Percentiles rank a stretch among this genome's conserved stretches.
Evolutionary conservation across 2,888 invertebrate genomes (phyloP).

Genomic region (Drosophila lacicola): DNA sequence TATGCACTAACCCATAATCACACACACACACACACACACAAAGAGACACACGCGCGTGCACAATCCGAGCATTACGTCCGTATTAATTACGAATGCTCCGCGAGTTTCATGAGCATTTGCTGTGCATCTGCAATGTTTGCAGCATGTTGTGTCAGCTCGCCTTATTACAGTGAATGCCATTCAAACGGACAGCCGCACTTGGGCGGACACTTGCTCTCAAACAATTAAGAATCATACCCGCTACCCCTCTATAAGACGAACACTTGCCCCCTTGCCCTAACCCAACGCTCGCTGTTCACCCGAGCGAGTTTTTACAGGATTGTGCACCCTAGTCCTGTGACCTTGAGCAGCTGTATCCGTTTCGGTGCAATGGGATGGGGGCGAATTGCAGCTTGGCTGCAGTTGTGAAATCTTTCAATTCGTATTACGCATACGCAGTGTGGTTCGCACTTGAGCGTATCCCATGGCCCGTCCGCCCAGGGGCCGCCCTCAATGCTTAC

Average conservation of each 20-base stretch:
- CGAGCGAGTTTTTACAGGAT: too few relatives aligned
- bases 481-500: background rate
- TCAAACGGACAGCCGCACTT: too few relatives aligned
- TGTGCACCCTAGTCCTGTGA: slow-evolving; percentile 19
- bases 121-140: background rate
- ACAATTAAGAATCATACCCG: too few relatives aligned
- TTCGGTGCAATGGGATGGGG: background rate
- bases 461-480: background rate
- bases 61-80: too few relatives aligned
- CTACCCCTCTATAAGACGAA: too few relatives aligned
- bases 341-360: slow-evolving; percentile 43
- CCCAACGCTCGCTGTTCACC: too few relatives aligned
- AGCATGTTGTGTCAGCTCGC: background rate
- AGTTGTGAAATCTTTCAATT: slow-evolving; percentile 6
- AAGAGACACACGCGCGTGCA: too few relatives aligned
- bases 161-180: too few relatives aligned
- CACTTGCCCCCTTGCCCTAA: too few relatives aligned
- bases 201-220: too few relatives aligned
- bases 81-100: background rate
- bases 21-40: background rate
- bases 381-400: slow-evolving; percentile 6
- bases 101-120: background rate
- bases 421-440: slow-evolving; percentile 38
- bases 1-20: background rate
- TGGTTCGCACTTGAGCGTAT: background rate